Base-by-base conservation (phyloP, 1,140 invertebrate genomes). In the Dinothrombium tinctorium region DNA sequence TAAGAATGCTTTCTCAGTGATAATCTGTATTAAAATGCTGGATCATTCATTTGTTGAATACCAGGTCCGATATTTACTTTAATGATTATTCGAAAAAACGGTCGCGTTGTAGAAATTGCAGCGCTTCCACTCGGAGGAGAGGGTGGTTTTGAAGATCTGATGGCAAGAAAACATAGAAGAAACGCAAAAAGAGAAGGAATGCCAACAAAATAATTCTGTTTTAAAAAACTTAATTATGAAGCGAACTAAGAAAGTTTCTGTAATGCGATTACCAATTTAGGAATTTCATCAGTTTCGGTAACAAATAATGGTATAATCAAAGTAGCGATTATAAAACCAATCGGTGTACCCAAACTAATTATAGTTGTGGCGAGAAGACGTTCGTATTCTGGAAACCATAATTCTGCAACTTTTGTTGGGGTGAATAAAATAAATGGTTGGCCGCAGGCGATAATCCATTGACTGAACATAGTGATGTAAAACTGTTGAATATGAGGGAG, bases 351-450 rank as follows among this genome's bases (percentile, higher is more conserved):
- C 9, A 38, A 9, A 5, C 9, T 7, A 9, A 23, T 21, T 9
- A 38, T 24, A 7, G 37, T 38, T 20, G 37, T 38, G 9, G 20
- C 37, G 5, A 22, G 23, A 20, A 38, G 7, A 6, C 37, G 15
- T 38, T 24, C 7, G 7, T 38, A 9, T 6, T 38, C 21, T 5
- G 37, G 37, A 17, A 38, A 38, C 37, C 37, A 38, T 9, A 8
- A 15, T 24, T 38, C 37, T 20, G 37, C 37, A 15, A 38, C 37
- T 24, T 38, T 38, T 7, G 19, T 24, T 12, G 37, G 37, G 12
- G 37, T 38, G 15, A 38, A 38, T 7, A 22, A 8, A 21, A 38
- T 15, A 17, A 38, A 38, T 38, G 37, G 37, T 24, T 24, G 20
- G 15, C 15, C 37, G 21, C 9, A 38, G 7, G 15, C 37, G 7